Evolutionary conservation across 2,797 vertebrate genomes (phyloP), one percentile per base, ranked within the genome.

Genomic region (Okamejei kenojei): DNA sequence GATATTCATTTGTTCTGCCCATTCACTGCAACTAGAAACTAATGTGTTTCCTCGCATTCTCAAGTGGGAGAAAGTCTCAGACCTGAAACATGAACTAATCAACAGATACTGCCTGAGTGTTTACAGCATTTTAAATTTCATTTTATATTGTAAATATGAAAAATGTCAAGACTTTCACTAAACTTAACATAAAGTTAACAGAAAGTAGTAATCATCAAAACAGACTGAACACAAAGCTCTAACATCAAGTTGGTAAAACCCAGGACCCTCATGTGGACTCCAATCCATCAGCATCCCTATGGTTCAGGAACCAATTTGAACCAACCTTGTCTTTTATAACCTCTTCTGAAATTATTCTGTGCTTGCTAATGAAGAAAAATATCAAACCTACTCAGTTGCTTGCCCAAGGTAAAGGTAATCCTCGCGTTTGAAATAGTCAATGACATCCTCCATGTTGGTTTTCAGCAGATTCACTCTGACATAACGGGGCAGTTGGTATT

Each of bases 351-450:
- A 65, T 68, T 3, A 88, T 35, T 68, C 35, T 32, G 32, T 68
- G 63, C 84, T 23, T 54, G 63, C 17, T 63, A 35, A n/a, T 35
- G 63, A 8, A 68, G 84, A 68, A 68, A 68, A 0, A 19, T 17
- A 68, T 88, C 63, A 32, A 23, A 93, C 95, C 94, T 1, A 97
- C 97, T 95, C 95, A 63, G 32, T 93, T 4, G 98, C 98, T 76
- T 95, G 96, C 26, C 98, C 98, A 93, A 96, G 94, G 94, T 98
- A 99, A 58, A 95, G 93, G 94, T 97, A 98, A 17, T 97, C 98
- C 38, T 98, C 97, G 91, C 98, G 97, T 95, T 98, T 99, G 93
- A 99, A 96, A 94, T 98, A 99, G 94, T 98, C 98, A 1, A 99
- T 94, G 0, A 95, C 95, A 1, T 99, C 97, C 0, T 97, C 97